Percentiles rank a stretch among this genome's conserved stretches.
These are phyloP conservation scores for Hypanus sabinus DNA, from an alignment of 2,113 vertebrate genomes.

Conservation along the genomic window DNA sequence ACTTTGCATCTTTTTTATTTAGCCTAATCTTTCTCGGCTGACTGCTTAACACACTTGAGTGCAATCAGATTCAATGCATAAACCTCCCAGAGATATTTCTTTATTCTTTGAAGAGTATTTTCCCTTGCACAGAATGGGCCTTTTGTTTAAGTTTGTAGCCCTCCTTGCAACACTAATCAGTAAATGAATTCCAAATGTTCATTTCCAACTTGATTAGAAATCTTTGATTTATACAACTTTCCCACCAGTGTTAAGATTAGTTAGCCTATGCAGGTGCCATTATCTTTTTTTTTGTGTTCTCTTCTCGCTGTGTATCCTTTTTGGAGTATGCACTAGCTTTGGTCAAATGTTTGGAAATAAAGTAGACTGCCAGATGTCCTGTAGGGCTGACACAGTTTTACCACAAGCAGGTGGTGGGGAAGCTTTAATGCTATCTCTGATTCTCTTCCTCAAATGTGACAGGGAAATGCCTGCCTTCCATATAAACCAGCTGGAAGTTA, in stretches of 20 bases:
- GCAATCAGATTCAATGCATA: background rate
- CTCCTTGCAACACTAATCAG: background rate
- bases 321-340: background rate
- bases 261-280: background rate
- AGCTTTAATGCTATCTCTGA: background rate
- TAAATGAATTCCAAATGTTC: constrained; percentile 1
- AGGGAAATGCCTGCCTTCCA: background rate
- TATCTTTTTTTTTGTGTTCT: background rate
- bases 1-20: background rate
- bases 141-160: background rate
- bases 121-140: background rate
- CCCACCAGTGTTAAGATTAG: background rate
- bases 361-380: background rate
- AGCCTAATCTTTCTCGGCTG: background rate
- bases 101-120: constrained; percentile 6
- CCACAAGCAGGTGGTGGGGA: background rate
- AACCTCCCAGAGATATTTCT: background rate
- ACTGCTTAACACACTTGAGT: background rate
- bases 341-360: background rate
- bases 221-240: background rate
- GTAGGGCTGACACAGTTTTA: background rate
- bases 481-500: background rate
- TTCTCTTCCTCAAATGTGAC: background rate
- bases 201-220: background rate
- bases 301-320: background rate